phyloP scores from a whole-genome alignment of 2,888 invertebrate species.

The Blera fallax region DNA sequence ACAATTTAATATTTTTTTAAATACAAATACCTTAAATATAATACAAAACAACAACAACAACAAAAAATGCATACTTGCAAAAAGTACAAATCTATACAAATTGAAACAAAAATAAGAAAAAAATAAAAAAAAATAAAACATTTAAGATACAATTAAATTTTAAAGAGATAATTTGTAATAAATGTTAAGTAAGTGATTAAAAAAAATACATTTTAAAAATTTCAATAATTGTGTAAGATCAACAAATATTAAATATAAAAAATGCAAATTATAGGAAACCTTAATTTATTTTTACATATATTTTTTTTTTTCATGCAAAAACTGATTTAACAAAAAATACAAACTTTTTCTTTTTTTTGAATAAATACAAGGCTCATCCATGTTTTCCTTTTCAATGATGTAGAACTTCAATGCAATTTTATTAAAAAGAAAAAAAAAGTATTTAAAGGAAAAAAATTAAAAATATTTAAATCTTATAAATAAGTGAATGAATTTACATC shows the following conservation, averaged over 20 bases:
- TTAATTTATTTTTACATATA: conserved; percentile 17
- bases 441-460: background rate
- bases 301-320: conserved; percentile 1
- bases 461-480: conserved; percentile 17
- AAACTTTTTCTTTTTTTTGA: background rate
- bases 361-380: conserved; percentile 19
- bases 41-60: conserved; percentile 43
- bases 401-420: conserved; percentile 26
- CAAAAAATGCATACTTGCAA: conserved; percentile 68
- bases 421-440: background rate
- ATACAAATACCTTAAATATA: conserved; percentile 59
- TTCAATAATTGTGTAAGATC: conserved; percentile 66
- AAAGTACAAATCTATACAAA: conserved; percentile 73
- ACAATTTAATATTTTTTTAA: conserved; percentile 61
- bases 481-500: conserved; percentile 71
- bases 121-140: conserved; percentile 23
- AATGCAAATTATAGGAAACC: conserved; percentile 6
- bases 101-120: conserved; percentile 56
- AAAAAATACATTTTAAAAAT: conserved; percentile 31
- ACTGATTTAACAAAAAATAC: background rate
- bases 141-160: conserved; percentile 59
- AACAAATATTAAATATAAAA: conserved; percentile 33
- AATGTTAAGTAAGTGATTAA: conserved; percentile 63
- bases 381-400: conserved; percentile 13
- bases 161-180: conserved; percentile 51